Evolutionary conservation across 2,797 vertebrate species (phyloP).

Genomic region (Enteromius argenteus): DNA sequence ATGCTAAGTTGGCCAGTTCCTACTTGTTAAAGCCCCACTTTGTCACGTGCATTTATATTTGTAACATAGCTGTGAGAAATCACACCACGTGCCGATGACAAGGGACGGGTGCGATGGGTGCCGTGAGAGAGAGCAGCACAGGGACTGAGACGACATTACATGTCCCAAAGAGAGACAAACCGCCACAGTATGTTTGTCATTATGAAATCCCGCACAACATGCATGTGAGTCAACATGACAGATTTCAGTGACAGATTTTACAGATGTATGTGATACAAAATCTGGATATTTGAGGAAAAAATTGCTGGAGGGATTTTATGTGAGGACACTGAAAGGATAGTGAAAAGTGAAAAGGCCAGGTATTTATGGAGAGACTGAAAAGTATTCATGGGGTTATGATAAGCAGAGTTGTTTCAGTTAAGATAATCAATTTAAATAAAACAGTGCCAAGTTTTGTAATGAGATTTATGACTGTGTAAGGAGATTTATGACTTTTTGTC

Average conservation of each 20-base stretch:
- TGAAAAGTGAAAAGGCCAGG: neutral
- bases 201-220: conserved; percentile 5
- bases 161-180: neutral
- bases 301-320: neutral
- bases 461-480: neutral
- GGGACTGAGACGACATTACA: neutral
- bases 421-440: neutral
- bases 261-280: neutral
- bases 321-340: neutral
- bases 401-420: neutral
- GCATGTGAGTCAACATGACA: conserved; percentile 5
- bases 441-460: neutral
- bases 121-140: neutral
- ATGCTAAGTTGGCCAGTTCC: conserved; percentile 24
- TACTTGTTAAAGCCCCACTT: neutral
- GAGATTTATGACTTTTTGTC: neutral
- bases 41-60: conserved; percentile 9
- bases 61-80: conserved; percentile 21
- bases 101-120: neutral
- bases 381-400: neutral
- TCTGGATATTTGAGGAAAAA: neutral
- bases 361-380: neutral
- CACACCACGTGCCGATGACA: neutral
- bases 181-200: neutral
- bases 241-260: neutral